Evolutionary conservation across 2,888 invertebrate genomes (phyloP).

Genomic region (Nomada hirtipes): DNA sequence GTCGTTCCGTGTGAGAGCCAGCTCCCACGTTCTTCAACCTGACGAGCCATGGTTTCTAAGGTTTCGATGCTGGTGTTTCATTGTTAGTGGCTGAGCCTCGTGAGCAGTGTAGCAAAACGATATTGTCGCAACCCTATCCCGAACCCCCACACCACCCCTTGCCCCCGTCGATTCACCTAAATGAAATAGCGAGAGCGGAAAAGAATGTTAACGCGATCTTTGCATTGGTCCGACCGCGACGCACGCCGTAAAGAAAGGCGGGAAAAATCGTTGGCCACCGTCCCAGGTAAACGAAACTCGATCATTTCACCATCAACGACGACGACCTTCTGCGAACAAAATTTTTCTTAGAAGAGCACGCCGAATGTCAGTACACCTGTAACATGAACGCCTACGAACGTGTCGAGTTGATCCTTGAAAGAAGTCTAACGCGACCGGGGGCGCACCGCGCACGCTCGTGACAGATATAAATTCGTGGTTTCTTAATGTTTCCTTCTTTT

Average conservation of each 20-base stretch:
- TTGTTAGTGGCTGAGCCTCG: constrained; percentile 81
- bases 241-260: not conserved
- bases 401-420: not conserved
- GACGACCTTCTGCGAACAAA: not conserved
- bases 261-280: constrained; percentile 10
- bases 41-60: constrained; percentile 79
- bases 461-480: not conserved
- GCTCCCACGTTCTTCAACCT: constrained; percentile 71
- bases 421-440: constrained; percentile 9
- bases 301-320: not conserved
- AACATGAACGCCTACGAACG: not conserved
- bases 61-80: constrained; percentile 80
- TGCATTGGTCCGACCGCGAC: constrained; percentile 3
- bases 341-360: not conserved
- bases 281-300: constrained; percentile 35
- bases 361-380: not conserved
- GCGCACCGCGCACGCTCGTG: not conserved
- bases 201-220: not conserved
- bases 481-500: too few relatives aligned
- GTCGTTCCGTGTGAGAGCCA: constrained; percentile 74
- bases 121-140: constrained; percentile 16
- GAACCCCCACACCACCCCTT: too few relatives aligned
- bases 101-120: constrained; percentile 74
- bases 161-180: not conserved
- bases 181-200: not conserved